Percentiles rank a stretch among this genome's conserved stretches.
These are phyloP conservation scores for Rotaria sp. DNA, from an alignment of 2,888 invertebrate genomes.

Conservation along the genomic window DNA sequence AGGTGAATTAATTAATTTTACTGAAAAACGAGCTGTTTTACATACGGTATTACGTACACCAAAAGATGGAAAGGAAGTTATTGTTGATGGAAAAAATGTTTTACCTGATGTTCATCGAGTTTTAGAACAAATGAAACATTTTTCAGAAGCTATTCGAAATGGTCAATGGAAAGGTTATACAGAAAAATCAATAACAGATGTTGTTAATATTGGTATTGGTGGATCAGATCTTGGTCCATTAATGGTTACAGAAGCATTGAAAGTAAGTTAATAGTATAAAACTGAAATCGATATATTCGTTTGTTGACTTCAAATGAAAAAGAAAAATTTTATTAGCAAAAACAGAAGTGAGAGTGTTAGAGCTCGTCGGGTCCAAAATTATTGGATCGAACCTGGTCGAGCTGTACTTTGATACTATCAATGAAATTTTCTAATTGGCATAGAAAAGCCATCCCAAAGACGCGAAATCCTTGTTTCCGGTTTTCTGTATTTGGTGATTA, in stretches of 20 bases:
- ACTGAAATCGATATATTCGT: too few species aligned
- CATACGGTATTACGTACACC: conserved; percentile 87
- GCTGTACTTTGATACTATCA: too few species aligned
- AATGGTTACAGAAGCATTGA: conserved; percentile 96
- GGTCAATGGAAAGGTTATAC: conserved; percentile 69
- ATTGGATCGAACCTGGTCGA: too few species aligned
- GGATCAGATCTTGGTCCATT: conserved; percentile 96
- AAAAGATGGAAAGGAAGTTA: conserved; percentile 65
- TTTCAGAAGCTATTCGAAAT: conserved; percentile 64
- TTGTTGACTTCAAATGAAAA: too few species aligned
- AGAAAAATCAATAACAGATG: conserved; percentile 86
- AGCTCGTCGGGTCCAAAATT: too few species aligned
- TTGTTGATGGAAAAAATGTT: conserved; percentile 79
- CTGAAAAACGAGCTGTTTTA: conserved; percentile 87
- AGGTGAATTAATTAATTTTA: conserved; percentile 93
- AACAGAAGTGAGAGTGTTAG: too few species aligned
- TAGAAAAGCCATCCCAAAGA: too few species aligned
- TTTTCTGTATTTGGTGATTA: too few species aligned
- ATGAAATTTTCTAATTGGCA: too few species aligned
- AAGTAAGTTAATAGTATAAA: conserved; percentile 51
- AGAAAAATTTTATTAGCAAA: too few species aligned
- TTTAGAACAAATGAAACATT: conserved; percentile 88
- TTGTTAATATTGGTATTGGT: conserved; percentile 97
- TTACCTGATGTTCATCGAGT: conserved; percentile 59
- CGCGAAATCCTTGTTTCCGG: too few species aligned